These are phyloP conservation scores for Cistogaster globosa DNA, from an alignment of 2,888 invertebrate genomes.

Conservation along the genomic window DNA sequence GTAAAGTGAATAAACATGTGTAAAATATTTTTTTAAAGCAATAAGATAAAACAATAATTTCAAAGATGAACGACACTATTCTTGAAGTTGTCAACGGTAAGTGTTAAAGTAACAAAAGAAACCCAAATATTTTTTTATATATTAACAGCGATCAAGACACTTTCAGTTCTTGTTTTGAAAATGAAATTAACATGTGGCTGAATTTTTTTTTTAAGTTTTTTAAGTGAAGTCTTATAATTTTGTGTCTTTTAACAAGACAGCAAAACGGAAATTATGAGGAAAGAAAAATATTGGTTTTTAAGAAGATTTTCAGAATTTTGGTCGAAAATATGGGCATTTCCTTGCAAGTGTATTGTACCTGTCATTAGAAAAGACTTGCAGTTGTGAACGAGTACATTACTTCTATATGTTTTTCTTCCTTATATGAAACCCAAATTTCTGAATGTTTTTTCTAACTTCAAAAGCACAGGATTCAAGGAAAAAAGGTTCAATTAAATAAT, in stretches of 20 bases:
- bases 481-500: no score
- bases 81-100: constrained; percentile 64
- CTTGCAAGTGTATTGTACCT: no score
- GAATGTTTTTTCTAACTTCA: no score
- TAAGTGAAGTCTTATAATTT: no score
- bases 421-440: no score
- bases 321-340: no score
- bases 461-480: no score
- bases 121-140: background rate
- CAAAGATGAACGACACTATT: constrained; percentile 19
- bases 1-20: constrained; percentile 57
- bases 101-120: constrained; percentile 57
- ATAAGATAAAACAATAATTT: constrained; percentile 27
- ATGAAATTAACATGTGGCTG: constrained; percentile 31
- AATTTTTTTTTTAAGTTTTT: no score
- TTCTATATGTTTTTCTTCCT: no score
- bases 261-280: background rate
- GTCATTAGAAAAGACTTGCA: no score
- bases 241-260: background rate
- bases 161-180: background rate
- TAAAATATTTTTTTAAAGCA: constrained; percentile 42
- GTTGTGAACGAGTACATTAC: no score
- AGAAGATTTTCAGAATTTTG: no score
- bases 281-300: constrained; percentile 9
- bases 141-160: constrained; percentile 16